A percentile compares a stretch with the other conserved stretches of the same genome.
Conservation (phyloP, 2,113 vertebrate species). For the Calypte anna region DNA sequence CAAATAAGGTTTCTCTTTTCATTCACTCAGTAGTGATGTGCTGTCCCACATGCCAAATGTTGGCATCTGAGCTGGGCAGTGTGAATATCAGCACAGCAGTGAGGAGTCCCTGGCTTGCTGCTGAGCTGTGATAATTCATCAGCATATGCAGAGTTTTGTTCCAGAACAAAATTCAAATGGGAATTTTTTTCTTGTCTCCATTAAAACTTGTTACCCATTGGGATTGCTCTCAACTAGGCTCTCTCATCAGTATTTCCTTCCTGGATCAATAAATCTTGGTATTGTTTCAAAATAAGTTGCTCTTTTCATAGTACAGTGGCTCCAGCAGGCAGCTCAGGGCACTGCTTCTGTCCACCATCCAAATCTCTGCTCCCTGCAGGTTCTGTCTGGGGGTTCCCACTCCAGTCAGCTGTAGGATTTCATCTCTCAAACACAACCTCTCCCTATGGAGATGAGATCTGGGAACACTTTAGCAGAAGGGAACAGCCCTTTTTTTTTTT, state of each 20-base stretch:
- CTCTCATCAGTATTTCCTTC: constrained; percentile 45
- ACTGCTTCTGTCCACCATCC: constrained; percentile 1
- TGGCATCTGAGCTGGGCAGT: not conserved
- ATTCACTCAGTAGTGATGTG: not conserved
- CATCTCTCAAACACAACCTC: not conserved
- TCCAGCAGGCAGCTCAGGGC: not conserved
- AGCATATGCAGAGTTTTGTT: not conserved
- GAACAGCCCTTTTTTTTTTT: not conserved
- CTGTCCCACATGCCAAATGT: not conserved
- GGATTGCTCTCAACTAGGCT: constrained; percentile 58
- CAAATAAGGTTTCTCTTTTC: constrained; percentile 37
- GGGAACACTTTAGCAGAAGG: not conserved
- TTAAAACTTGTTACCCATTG: constrained; percentile 55
- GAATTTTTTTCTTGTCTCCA: not conserved
- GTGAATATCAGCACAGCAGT: not conserved
- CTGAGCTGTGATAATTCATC: not conserved
- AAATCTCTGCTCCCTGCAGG: not conserved
- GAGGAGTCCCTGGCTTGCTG: not conserved
- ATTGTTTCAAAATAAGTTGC: constrained; percentile 67
- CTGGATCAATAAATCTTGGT: constrained; percentile 68
- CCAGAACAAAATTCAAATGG: not conserved
- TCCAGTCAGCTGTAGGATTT: not conserved
- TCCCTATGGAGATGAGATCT: not conserved
- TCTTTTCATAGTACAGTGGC: constrained; percentile 33
- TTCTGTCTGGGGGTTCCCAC: not conserved